These are phyloP conservation scores for Fragum sueziense DNA, from an alignment of 2,888 invertebrate genomes.

Conservation along the genomic window DNA sequence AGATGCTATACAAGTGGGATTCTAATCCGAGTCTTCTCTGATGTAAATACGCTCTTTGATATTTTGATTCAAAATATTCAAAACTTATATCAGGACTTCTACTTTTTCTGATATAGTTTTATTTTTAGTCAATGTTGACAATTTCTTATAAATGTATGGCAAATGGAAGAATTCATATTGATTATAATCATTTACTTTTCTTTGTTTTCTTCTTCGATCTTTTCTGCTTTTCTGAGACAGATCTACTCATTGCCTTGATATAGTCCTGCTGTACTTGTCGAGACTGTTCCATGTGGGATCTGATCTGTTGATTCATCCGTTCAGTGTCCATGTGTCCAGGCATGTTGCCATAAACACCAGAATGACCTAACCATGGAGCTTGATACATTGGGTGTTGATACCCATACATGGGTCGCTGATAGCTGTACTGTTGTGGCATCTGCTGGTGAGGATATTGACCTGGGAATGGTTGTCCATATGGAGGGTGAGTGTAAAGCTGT, in stretches of 20 bases:
- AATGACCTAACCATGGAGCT: neutral
- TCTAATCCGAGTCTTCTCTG: no score
- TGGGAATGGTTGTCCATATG: no score
- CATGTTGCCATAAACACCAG: neutral
- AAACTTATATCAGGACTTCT: no score
- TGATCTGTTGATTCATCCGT: neutral
- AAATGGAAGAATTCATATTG: neutral
- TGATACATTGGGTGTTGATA: neutral
- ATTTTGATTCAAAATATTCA: no score
- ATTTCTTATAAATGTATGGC: no score
- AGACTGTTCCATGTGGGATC: slow-evolving; percentile 17
- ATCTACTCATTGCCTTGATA: slow-evolving; percentile 39
- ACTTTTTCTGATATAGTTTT: no score
- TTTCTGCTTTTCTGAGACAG: neutral
- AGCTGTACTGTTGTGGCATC: neutral
- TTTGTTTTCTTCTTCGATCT: slow-evolving; percentile 9
- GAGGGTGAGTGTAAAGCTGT: neutral
- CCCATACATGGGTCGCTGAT: neutral
- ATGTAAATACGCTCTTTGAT: no score
- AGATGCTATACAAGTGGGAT: no score
- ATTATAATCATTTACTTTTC: neutral
- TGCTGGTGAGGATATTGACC: neutral
- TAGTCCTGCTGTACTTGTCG: slow-evolving; percentile 38
- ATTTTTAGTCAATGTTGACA: no score
- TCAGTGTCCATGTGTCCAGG: neutral